Conservation (phyloP, 2,113 vertebrate species). For the Typhlomys cinereus region DNA sequence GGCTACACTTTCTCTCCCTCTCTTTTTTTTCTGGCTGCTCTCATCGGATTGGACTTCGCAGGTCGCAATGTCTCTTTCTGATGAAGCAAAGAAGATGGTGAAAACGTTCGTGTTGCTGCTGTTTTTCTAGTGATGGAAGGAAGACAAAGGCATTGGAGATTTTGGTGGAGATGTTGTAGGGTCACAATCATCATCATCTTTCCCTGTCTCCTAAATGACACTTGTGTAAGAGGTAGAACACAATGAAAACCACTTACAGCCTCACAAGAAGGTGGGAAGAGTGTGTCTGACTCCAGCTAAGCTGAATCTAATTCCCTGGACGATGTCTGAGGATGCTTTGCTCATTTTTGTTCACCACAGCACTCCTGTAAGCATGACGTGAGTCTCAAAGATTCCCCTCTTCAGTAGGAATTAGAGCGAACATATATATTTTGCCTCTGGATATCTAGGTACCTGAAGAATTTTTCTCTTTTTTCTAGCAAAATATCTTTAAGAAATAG, state of each 20-base stretch:
- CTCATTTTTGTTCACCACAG: neutral
- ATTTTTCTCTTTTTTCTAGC: neutral
- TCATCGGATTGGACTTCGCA: neutral
- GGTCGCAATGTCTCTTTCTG: neutral
- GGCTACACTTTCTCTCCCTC: no score
- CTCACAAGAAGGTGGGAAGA: neutral
- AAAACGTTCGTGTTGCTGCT: neutral
- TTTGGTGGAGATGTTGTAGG: neutral
- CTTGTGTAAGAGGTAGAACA: neutral
- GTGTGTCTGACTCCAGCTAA: neutral
- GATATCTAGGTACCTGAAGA: neutral
- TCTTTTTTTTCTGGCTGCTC: neutral
- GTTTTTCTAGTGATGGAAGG: neutral
- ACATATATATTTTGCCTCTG: neutral
- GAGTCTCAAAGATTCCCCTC: neutral
- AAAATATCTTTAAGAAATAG: constrained; percentile 20
- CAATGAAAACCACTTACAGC: neutral
- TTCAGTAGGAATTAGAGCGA: neutral
- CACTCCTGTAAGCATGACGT: neutral
- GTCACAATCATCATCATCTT: neutral
- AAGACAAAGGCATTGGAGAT: neutral
- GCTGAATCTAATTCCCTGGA: neutral
- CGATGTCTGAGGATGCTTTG: neutral
- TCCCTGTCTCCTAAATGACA: neutral
- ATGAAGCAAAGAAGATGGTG: neutral